Conservation (phyloP, 2,113 vertebrate genomes). For the Sinocyclocheilus grahami region DNA sequence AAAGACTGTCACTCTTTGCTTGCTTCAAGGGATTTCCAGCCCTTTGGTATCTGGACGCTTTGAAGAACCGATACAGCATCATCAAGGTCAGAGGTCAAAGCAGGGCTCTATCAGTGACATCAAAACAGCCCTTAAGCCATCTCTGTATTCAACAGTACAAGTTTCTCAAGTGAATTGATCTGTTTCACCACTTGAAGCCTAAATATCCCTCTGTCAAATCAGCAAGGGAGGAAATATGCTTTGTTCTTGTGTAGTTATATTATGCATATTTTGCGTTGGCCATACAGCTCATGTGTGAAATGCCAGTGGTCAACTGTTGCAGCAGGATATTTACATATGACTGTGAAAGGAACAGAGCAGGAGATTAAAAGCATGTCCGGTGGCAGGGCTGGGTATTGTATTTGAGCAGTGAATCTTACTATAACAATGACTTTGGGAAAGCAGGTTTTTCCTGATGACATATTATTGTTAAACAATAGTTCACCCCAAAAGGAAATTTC, state of each 20-base stretch:
- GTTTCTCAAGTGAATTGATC: slow-evolving; percentile 4
- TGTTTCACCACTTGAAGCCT: background rate
- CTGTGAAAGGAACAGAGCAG: slow-evolving; percentile 3
- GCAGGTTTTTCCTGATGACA: slow-evolving; percentile 31
- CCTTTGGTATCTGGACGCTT: background rate
- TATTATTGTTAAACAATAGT: too few relatives aligned
- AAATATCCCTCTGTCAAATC: background rate
- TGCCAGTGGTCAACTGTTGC: background rate
- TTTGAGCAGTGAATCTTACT: background rate
- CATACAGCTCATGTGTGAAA: slow-evolving; percentile 2
- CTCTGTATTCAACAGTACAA: background rate
- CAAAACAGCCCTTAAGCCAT: background rate
- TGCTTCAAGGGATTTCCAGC: background rate
- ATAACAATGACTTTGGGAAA: background rate
- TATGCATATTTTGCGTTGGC: background rate
- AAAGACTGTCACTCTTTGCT: background rate
- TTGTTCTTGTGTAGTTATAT: background rate
- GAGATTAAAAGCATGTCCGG: slow-evolving; percentile 14
- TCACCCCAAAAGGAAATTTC: background rate
- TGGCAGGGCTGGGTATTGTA: background rate
- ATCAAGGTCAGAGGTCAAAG: slow-evolving; percentile 21
- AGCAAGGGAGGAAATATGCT: background rate
- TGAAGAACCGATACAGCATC: background rate
- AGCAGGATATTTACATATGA: slow-evolving; percentile 9
- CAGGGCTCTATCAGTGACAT: background rate